phyloP scores from a whole-genome alignment of 2,113 vertebrate species.

The Myxocyprinus asiaticus region DNA sequence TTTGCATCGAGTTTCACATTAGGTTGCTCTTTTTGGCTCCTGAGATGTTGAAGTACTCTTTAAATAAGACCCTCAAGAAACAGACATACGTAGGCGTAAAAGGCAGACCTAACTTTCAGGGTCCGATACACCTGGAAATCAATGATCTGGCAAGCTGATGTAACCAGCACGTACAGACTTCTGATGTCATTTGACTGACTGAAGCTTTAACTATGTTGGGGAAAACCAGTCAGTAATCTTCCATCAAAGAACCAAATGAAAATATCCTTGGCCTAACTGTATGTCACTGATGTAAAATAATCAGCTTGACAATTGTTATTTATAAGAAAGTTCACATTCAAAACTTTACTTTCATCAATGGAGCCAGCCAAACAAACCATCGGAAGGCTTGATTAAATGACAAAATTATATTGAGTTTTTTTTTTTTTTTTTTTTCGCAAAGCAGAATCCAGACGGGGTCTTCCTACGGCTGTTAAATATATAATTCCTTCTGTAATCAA shows the following conservation, averaged over 20 bases:
- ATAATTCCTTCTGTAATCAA: slow-evolving; percentile 79
- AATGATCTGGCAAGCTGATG: background rate
- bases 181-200: slow-evolving; percentile 40
- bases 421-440: slow-evolving; percentile 42
- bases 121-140: slow-evolving; percentile 36
- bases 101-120: slow-evolving; percentile 11
- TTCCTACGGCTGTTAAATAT: slow-evolving; percentile 75
- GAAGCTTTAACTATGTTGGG: background rate
- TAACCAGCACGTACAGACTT: background rate
- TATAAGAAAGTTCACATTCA: background rate
- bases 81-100: slow-evolving; percentile 35
- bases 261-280: background rate
- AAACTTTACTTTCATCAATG: slow-evolving; percentile 28
- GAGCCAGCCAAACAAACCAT: slow-evolving; percentile 44
- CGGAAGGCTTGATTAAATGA: slow-evolving; percentile 53
- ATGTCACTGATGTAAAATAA: slow-evolving; percentile 38
- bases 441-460: slow-evolving; percentile 65
- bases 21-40: slow-evolving; percentile 39
- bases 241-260: background rate
- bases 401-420: slow-evolving; percentile 24
- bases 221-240: background rate
- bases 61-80: slow-evolving; percentile 46
- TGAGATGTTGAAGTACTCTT: slow-evolving; percentile 53
- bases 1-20: slow-evolving; percentile 56
- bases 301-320: slow-evolving; percentile 37